Evolutionary conservation across 1,140 invertebrate genomes (phyloP), one percentile per base, ranked within the genome.

Genomic region (Drosophila orena): DNA sequence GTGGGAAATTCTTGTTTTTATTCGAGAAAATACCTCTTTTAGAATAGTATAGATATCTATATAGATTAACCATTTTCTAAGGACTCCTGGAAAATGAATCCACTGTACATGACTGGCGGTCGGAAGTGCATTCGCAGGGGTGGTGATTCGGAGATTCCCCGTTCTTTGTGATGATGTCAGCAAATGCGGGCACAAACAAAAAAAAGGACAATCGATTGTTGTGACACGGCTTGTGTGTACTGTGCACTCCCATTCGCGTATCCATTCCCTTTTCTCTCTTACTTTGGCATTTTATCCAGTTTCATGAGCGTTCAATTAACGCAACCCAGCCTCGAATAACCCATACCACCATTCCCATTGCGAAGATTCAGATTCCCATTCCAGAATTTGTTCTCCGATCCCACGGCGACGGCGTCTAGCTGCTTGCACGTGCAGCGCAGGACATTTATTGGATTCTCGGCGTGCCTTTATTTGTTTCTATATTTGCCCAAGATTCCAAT

Each of bases 371-470:
- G n/a, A 61, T 61, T 49, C 43, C 20, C 24, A 65, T 46, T 37
- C 43, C 49, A 49, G 40, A 34, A 38, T 54, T 66, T 54, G 22
- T 64, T 49, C 20, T 35, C 22, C 35, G 69, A 65, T 84, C 65
- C 64, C 72, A 79, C 77, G 81, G 55, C 70, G 59, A 27, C 73
- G 74, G 56, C 64, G 57, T 79, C 74, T 57, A 74, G 60, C 79
- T 59, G 77, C 53, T 64, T 89, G 80, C 88, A 91, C 88, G 88
- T 91, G 88, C 88, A 84, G 42, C 50, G 43, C 70, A 91, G 88
- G 88, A 91, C 89, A 91, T 91, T 91, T 91, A 91, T 91, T 91
- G 81, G 89, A 91, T 91, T 88, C 74, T 62, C 75, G 66, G 57
- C 80, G 49, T 90, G 74, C 80, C 80, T 90, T 83, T 90, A 84